Percentiles rank a stretch among this genome's conserved stretches.
phyloP scores from a whole-genome alignment of 2,888 invertebrate genomes.

The Metallyticus violacea region DNA sequence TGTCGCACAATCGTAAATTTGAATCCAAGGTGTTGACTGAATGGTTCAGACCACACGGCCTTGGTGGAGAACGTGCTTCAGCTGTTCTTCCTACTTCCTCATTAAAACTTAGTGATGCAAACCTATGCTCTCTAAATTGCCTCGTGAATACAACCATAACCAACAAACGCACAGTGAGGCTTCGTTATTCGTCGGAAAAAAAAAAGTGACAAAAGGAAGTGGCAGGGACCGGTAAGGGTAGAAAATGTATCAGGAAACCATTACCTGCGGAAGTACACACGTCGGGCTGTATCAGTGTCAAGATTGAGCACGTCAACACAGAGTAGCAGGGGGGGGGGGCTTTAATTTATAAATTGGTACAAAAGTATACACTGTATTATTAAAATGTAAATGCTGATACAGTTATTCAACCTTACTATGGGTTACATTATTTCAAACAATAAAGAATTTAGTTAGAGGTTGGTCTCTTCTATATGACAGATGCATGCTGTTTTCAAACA shows the following conservation, averaged over 20 bases:
- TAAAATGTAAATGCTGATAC: too few species aligned
- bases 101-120: neutral
- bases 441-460: too few species aligned
- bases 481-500: too few species aligned
- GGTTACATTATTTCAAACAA: too few species aligned
- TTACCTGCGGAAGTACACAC: neutral
- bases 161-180: too few species aligned
- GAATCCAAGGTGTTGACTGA: neutral
- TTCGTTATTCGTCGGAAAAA: neutral
- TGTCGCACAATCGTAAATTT: too few species aligned
- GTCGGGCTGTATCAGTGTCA: neutral
- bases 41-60: neutral
- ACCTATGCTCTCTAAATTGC: neutral
- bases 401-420: too few species aligned
- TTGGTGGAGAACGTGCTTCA: neutral
- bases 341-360: too few species aligned
- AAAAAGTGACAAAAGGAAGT: neutral
- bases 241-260: neutral
- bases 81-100: neutral
- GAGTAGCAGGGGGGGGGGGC: too few species aligned
- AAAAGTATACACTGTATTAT: too few species aligned
- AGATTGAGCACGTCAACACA: too few species aligned
- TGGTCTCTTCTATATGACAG: too few species aligned
- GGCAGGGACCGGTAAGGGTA: neutral
- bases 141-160: neutral